Evolutionary conservation across 2,888 invertebrate species (phyloP), one percentile per base, ranked within the genome.

Genomic region (Hydroisotoma schaefferi): DNA sequence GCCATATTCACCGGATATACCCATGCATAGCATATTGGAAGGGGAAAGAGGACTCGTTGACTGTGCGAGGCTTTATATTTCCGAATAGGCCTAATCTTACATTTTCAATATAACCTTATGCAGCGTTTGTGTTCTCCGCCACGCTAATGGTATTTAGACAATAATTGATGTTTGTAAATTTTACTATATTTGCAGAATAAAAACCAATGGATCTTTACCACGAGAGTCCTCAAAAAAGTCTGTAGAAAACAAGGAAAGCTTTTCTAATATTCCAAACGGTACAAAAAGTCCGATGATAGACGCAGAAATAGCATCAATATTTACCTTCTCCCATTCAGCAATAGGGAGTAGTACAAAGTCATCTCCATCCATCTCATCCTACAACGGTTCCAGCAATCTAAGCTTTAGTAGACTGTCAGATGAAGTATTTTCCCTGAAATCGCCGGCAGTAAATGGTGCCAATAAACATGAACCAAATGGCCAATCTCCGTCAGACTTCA

Each of bases 201-300:
- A 90, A 75, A 93, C 93, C 0, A 93, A 93, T 74, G 93, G 93
- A 0, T 92, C 92, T 0, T 77, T 93, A 46, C 90, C 93, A 0
- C 79, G 88, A 22, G 88, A 87, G 46, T 52, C 55, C 1, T 52
- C 65, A 69, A 82, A 81, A 72, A 77, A 72, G n/a, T 40, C 40
- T 40, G 3, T 15, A 4, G n/a, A 18, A 15, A 15, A 15, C 5
- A 40, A 20, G n/a, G 40, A 40, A 5, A 40, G 8, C 57, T 53
- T 46, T 6, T 20, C 18, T 18, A 18, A 46, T 23, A 12, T 53
- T 29, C 26, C 37, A 8, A 68, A 67, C 27, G 62, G 62, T 38
- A 56, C 70, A n/a, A 69, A 69, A 43, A 61, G 67, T 23, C 68
- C 71, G 10, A 70, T 73, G n/a, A 73, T 75, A 2, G 76, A 76